Evolutionary conservation across 2,797 vertebrate species (phyloP).

Genomic region (Pristis pectinata): DNA sequence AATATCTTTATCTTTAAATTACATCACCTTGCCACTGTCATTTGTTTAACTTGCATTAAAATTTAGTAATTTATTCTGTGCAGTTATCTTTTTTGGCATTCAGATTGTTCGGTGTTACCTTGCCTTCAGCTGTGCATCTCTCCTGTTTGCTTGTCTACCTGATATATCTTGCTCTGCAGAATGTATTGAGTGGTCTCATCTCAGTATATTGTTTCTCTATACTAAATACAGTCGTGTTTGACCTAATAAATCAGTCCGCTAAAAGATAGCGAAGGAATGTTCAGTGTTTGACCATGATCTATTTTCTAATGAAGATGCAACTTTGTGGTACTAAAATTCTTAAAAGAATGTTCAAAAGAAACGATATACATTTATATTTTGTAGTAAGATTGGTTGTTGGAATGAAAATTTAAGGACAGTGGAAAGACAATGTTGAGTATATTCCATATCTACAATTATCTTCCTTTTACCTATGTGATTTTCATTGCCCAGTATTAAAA

Average conservation of each 20-base stretch:
- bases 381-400: background rate
- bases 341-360: background rate
- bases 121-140: background rate
- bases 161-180: background rate
- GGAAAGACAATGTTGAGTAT: background rate
- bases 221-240: background rate
- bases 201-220: background rate
- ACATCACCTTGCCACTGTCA: background rate
- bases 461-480: background rate
- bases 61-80: background rate
- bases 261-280: background rate
- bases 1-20: background rate
- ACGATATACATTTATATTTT: background rate
- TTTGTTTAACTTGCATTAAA: background rate
- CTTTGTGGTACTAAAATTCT: background rate
- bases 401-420: background rate
- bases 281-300: background rate
- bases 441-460: background rate
- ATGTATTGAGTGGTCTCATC: background rate
- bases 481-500: background rate
- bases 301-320: background rate
- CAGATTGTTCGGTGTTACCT: background rate
- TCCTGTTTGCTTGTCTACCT: background rate
- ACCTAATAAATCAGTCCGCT: background rate
- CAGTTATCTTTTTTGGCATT: background rate